These are phyloP conservation scores for Trogon surrucura DNA, from an alignment of 2,113 vertebrate genomes.

Conservation along the genomic window DNA sequence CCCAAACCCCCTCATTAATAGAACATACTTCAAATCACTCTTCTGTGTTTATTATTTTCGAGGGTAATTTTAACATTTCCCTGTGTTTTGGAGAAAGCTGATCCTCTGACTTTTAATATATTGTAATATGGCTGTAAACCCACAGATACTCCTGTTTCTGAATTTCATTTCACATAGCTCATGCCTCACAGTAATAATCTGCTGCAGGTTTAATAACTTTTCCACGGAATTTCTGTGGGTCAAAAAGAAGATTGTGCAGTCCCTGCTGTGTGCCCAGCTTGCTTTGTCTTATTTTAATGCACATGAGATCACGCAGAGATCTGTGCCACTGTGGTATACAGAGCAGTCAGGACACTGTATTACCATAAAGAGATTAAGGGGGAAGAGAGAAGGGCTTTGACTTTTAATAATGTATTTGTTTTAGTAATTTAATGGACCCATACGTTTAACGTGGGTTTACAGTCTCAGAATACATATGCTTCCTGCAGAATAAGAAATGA, in stretches of 20 bases:
- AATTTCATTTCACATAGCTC: slow-evolving; percentile 14
- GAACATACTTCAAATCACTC: neutral
- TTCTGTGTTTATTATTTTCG: neutral
- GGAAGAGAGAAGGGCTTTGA: neutral
- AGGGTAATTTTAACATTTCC: neutral
- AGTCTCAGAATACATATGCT: neutral
- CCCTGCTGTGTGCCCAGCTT: slow-evolving; percentile 14
- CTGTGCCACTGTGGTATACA: neutral
- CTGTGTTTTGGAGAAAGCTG: neutral
- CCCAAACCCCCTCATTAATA: neutral
- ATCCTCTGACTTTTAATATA: neutral
- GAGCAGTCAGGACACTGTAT: neutral
- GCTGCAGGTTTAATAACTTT: slow-evolving; percentile 40
- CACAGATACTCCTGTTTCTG: neutral
- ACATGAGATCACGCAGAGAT: neutral
- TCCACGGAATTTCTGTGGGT: slow-evolving; percentile 1
- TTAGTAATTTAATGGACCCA: neutral
- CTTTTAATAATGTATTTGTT: neutral
- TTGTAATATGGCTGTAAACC: neutral
- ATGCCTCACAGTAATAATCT: slow-evolving; percentile 2
- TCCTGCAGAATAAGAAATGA: neutral
- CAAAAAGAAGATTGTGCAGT: neutral
- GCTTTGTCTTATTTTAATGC: slow-evolving; percentile 28
- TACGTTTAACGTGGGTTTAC: neutral
- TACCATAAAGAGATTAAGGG: neutral